Base-by-base conservation (phyloP, 2,888 invertebrate species). In the Malachius bipustulatus region DNA sequence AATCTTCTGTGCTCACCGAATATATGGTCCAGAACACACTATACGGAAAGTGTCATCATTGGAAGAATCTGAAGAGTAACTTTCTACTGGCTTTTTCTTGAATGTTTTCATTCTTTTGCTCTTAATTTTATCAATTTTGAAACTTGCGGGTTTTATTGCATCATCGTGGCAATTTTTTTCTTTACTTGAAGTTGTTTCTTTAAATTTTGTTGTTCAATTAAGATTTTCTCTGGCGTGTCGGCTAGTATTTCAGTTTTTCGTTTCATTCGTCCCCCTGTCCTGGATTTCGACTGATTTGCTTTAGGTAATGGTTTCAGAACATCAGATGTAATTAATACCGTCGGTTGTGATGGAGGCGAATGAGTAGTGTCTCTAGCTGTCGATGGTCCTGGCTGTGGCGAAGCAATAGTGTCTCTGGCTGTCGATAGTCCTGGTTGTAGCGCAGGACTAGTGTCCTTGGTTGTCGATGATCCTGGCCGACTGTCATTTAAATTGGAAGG, bases 1-100 rank as follows among this genome's bases (percentile, higher is more conserved):
- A 30, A 30, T 13, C 14, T 30, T 30, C 14, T 30, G 31, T 30
- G 31, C 31, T 12, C 14, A 15, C 13, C 13, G 31, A 30, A 14
- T 30, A n/a, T n/a, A 30, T 4, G 31, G 14, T 13, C 31, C 31
- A 30, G 14, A 14, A 30, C 14, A 30, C 15, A 3, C 31, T 15
- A 14, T 14, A 30, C 14, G 15, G 13, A 4, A 15, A 30, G 31
- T 30, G 13, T 30, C 31, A 4, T 14, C 31, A 30, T 30, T 15
- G 31, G 31, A 30, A 8, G 14, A 14, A 14, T 13, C 16, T 26
- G 31, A 19, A 19, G 24, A 19, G 24, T 19, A 19, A 19, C n/a
- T 19, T 19, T 19, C 24, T 19, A 19, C 24, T 19, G 24, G n/a
- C 24, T 8, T 19, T 19, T n/a, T 19, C 6, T 6, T 19, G 24